Conservation (phyloP, 2,888 invertebrate species). For the Drosophila siamana region DNA sequence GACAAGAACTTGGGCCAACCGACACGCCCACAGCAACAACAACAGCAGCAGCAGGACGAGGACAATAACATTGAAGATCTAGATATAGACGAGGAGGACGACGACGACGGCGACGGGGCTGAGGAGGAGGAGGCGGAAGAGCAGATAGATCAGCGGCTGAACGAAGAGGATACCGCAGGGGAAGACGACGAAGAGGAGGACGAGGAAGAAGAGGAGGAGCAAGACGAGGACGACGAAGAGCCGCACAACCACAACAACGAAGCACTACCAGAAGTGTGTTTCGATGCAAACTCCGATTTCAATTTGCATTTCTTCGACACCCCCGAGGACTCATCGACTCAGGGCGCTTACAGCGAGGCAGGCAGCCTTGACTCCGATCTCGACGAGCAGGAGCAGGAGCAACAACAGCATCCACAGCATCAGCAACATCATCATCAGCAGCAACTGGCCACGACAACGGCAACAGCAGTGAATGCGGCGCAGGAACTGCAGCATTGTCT, state of each 20-base stretch:
- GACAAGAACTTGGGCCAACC: conserved; percentile 53
- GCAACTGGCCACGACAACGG: conserved; percentile 20
- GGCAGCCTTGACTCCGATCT: conserved; percentile 88
- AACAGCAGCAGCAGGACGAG: conserved; percentile 46
- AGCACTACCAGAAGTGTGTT: conserved; percentile 87
- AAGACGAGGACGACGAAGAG: conserved; percentile 22
- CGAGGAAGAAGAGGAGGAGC: conserved; percentile 10
- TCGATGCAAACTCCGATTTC: conserved; percentile 92
- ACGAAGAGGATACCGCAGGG: conserved; percentile 1
- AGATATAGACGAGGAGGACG: conserved; percentile 18
- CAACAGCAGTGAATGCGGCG: conserved; percentile 26
- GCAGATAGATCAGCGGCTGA: conserved; percentile 19
- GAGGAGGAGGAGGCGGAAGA: conserved; percentile 38
- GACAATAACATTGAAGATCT: conserved; percentile 51
- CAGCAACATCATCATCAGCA: conserved; percentile 36
- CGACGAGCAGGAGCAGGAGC: conserved; percentile 48
- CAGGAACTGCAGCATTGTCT: conserved; percentile 63
- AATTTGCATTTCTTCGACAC: conserved; percentile 92
- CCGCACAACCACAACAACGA: conserved; percentile 57
- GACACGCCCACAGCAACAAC: conserved; percentile 44
- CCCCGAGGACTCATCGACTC: conserved; percentile 89
- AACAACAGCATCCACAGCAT: conserved; percentile 21
- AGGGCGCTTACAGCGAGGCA: conserved; percentile 88
- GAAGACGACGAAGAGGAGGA: conserved; percentile 20
- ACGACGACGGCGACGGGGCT: conserved; percentile 3